Evolutionary conservation across 2,888 invertebrate genomes (phyloP).

Genomic region (Aethes cnicana): DNA sequence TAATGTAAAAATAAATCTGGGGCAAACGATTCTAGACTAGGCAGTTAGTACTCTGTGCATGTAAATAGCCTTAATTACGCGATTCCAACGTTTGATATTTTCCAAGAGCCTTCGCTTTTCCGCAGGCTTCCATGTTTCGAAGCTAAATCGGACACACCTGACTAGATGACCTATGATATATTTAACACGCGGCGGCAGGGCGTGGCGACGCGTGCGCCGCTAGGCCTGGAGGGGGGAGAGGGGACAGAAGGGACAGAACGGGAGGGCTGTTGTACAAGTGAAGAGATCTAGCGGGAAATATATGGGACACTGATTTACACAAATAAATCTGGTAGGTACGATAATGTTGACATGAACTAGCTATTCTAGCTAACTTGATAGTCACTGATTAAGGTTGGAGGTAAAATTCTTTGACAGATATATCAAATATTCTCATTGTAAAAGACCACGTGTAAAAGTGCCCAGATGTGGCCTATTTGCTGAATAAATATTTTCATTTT

Average conservation of each 20-base stretch:
- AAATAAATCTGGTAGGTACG: too few species aligned
- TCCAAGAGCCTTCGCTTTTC: slow-evolving; percentile 22
- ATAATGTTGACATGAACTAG: too few species aligned
- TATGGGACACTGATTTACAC: slow-evolving; percentile 11
- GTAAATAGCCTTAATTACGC: slow-evolving; percentile 1
- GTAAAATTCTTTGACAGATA: too few species aligned
- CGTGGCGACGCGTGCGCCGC: slow-evolving; percentile 73
- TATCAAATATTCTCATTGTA: too few species aligned
- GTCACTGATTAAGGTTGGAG: too few species aligned
- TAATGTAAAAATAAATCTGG: background rate
- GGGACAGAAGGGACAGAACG: slow-evolving; percentile 60
- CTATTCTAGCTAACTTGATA: too few species aligned
- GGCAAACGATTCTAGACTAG: background rate
- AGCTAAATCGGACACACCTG: slow-evolving; percentile 49
- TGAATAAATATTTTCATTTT: too few species aligned
- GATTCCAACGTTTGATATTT: background rate
- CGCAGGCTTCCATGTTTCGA: slow-evolving; percentile 37
- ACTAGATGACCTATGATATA: slow-evolving; percentile 69
- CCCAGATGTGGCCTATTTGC: too few species aligned
- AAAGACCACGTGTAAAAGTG: too few species aligned
- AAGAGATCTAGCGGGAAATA: slow-evolving; percentile 31
- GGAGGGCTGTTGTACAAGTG: slow-evolving; percentile 43
- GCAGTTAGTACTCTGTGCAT: background rate
- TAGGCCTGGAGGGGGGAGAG: slow-evolving; percentile 45
- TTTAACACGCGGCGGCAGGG: slow-evolving; percentile 59